Percentiles rank a stretch among this genome's conserved stretches.
Conservation (phyloP, 2,113 vertebrate species). For the Xiphophorus maculatus region DNA sequence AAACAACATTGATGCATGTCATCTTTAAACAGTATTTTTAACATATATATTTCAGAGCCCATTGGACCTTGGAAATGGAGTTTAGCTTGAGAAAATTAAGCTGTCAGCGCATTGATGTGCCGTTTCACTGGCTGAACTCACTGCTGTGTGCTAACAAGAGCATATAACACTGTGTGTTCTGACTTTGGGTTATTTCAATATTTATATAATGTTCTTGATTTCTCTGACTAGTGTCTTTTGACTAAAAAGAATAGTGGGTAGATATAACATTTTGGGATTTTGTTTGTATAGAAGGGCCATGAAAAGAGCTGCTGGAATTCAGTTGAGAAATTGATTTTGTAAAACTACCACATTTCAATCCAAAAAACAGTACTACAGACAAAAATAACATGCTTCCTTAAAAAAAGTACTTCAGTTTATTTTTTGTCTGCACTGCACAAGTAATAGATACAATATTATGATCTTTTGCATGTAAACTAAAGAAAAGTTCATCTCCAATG, state of each 20-base stretch:
- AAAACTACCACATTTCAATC: not conserved
- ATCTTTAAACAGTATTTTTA: not conserved
- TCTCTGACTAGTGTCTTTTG: not conserved
- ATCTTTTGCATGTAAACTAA: not conserved
- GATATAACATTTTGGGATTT: too few species aligned
- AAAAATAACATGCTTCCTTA: not conserved
- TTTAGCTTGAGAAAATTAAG: not conserved
- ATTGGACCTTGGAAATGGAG: not conserved
- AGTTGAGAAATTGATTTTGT: not conserved
- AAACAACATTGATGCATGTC: not conserved
- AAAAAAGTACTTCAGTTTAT: not conserved
- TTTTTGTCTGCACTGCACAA: not conserved
- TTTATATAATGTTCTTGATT: not conserved
- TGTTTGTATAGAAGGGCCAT: too few species aligned
- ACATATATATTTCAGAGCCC: not conserved
- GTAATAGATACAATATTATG: not conserved
- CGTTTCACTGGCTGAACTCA: not conserved
- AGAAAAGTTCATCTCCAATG: constrained; percentile 57
- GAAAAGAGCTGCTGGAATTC: not conserved
- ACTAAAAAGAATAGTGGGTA: not conserved
- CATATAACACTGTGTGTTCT: not conserved
- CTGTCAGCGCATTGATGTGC: too few species aligned
- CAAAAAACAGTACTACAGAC: not conserved
- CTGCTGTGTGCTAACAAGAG: not conserved
- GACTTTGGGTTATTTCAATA: not conserved